phyloP scores from a whole-genome alignment of 2,888 invertebrate genomes.

The Cheilosia pagana region DNA sequence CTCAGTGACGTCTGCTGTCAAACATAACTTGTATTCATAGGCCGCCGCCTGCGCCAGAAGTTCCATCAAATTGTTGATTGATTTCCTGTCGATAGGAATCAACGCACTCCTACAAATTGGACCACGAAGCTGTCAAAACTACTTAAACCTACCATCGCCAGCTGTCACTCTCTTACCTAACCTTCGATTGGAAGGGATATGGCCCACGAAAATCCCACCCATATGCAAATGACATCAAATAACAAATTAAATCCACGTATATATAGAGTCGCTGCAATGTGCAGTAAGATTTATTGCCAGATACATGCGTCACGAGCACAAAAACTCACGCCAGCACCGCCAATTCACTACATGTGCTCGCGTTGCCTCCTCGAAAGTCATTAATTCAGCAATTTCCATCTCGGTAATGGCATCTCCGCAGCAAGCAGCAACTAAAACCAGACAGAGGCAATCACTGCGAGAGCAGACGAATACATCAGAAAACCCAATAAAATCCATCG shows the following conservation, averaged over 20 bases:
- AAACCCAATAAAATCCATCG: slow-evolving; percentile 21
- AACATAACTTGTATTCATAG: too few species aligned
- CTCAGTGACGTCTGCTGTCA: too few species aligned
- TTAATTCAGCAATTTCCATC: slow-evolving; percentile 74
- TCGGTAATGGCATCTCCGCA: slow-evolving; percentile 67
- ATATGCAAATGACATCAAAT: slow-evolving; percentile 63
- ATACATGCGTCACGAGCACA: slow-evolving; percentile 23
- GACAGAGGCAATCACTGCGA: slow-evolving; percentile 2
- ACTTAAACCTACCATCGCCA: too few species aligned
- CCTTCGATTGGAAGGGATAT: not conserved
- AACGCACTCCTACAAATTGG: too few species aligned
- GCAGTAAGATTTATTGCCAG: slow-evolving; percentile 63
- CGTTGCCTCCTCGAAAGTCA: slow-evolving; percentile 35
- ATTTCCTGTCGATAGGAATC: too few species aligned
- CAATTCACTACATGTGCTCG: slow-evolving; percentile 18
- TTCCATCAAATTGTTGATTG: too few species aligned
- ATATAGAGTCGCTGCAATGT: slow-evolving; percentile 40
- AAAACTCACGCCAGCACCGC: slow-evolving; percentile 29
- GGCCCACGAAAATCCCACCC: slow-evolving; percentile 28
- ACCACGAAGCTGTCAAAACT: too few species aligned
- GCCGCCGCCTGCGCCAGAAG: too few species aligned
- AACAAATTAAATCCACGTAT: slow-evolving; percentile 49
- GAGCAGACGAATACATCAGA: slow-evolving; percentile 11
- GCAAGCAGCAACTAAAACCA: slow-evolving; percentile 36
- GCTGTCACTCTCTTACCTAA: not conserved